Conservation (phyloP, 2,113 vertebrate species). For the Phasianus colchicus region DNA sequence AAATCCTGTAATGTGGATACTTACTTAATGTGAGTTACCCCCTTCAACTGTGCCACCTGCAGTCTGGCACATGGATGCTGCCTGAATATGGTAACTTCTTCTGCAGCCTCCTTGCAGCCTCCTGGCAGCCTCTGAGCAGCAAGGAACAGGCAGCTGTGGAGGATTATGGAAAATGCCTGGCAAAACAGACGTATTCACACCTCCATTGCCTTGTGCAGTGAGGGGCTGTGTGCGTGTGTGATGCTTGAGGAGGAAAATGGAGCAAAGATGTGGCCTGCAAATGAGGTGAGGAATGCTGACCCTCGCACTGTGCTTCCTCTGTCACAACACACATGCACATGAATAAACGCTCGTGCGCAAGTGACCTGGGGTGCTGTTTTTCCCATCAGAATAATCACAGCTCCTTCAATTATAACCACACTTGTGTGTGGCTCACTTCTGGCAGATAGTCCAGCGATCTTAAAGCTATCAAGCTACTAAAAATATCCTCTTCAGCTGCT, state of each 20-base stretch:
- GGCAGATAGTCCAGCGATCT: conserved; percentile 1
- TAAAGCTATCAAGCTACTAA: conserved; percentile 44
- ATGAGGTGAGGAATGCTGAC: neutral
- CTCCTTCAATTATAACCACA: neutral
- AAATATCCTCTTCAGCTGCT: neutral
- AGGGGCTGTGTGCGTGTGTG: rapidly evolving
- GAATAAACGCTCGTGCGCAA: neutral
- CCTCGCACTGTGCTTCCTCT: neutral
- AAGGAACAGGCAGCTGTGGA: rapidly evolving
- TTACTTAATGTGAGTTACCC: neutral
- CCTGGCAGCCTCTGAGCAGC: neutral
- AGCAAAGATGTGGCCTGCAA: neutral
- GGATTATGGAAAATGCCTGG: neutral
- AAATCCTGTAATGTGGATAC: too few relatives aligned
- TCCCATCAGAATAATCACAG: neutral
- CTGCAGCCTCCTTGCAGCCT: neutral
- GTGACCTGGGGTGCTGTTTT: neutral
- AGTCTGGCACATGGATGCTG: too few relatives aligned
- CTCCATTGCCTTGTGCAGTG: rapidly evolving
- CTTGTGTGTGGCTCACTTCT: neutral
- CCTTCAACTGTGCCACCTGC: neutral
- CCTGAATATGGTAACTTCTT: neutral
- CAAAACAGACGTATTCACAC: neutral
- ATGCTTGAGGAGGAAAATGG: neutral
- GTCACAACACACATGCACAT: neutral